Evolutionary conservation across 1,140 invertebrate genomes (phyloP).

Genomic region (Anastrepha ludens): DNA sequence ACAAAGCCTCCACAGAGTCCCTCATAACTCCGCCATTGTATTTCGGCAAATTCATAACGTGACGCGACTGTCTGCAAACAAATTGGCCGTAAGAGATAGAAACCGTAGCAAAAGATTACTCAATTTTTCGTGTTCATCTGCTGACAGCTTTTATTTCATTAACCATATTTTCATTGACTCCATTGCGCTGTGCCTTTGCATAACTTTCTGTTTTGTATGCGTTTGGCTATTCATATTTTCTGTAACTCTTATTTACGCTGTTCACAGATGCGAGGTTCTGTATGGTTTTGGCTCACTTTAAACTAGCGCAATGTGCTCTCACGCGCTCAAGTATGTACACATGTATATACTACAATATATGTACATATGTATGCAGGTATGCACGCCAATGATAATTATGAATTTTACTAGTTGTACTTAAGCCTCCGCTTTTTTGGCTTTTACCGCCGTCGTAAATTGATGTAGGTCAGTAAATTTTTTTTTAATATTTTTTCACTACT

Average conservation of each 20-base stretch:
- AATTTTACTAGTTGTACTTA: neutral
- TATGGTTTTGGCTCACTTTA: neutral
- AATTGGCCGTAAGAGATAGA: slow-evolving; percentile 13
- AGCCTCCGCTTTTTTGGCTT: neutral
- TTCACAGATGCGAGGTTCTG: neutral
- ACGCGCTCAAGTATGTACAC: neutral
- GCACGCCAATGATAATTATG: neutral
- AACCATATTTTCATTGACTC: neutral
- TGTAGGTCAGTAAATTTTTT: slow-evolving; percentile 27
- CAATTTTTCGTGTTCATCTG: slow-evolving; percentile 22
- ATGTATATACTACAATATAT: too few relatives aligned
- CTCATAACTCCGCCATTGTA: too few relatives aligned
- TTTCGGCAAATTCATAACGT: neutral
- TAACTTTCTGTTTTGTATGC: neutral
- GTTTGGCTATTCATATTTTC: slow-evolving; percentile 8
- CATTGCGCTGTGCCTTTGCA: neutral
- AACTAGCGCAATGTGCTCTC: neutral
- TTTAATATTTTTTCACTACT: neutral
- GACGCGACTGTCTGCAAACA: neutral
- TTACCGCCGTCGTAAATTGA: neutral
- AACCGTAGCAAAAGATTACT: slow-evolving; percentile 27
- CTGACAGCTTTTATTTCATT: neutral
- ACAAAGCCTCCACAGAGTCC: too few relatives aligned
- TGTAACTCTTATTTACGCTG: neutral
- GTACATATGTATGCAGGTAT: neutral